Evolutionary conservation across 2,888 invertebrate species (phyloP).

Genomic region (Brachynemurus nebulosus): DNA sequence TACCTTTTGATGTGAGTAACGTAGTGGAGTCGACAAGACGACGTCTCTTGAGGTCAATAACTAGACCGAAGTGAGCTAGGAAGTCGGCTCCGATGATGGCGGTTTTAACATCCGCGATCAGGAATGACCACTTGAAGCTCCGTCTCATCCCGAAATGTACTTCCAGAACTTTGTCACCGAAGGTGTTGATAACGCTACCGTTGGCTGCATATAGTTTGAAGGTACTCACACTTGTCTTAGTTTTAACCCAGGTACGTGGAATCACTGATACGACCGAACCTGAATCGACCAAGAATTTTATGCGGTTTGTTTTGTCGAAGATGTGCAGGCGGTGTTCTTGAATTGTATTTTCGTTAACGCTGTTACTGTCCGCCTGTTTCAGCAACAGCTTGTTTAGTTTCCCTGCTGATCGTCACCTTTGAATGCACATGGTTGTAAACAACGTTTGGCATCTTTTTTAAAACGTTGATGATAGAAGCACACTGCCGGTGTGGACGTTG

Average conservation of each 20-base stretch:
- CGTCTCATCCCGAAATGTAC: slow-evolving; percentile 15
- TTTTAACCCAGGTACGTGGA: not conserved
- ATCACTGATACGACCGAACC: too few species aligned
- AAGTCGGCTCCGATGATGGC: slow-evolving; percentile 14
- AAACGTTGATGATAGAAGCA: too few species aligned
- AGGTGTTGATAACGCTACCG: slow-evolving; percentile 6
- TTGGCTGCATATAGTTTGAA: slow-evolving; percentile 14
- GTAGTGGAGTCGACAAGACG: too few species aligned
- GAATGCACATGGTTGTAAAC: not conserved
- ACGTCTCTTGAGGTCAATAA: too few species aligned
- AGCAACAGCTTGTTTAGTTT: too few species aligned
- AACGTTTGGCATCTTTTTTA: not conserved
- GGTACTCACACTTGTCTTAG: not conserved
- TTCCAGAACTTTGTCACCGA: slow-evolving; percentile 1
- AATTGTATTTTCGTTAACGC: too few species aligned
- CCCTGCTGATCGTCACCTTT: too few species aligned
- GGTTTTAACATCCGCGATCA: slow-evolving; percentile 11
- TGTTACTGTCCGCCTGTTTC: too few species aligned
- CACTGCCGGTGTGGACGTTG: too few species aligned
- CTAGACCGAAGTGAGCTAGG: slow-evolving; percentile 9
- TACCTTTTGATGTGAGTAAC: slow-evolving; percentile 6
- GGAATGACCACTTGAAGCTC: slow-evolving; percentile 11
- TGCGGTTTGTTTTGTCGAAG: too few species aligned
- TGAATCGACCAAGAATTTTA: slow-evolving; percentile 13
- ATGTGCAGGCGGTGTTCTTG: too few species aligned